phyloP scores from a whole-genome alignment of 2,113 vertebrate species.

The Perca fluviatilis region DNA sequence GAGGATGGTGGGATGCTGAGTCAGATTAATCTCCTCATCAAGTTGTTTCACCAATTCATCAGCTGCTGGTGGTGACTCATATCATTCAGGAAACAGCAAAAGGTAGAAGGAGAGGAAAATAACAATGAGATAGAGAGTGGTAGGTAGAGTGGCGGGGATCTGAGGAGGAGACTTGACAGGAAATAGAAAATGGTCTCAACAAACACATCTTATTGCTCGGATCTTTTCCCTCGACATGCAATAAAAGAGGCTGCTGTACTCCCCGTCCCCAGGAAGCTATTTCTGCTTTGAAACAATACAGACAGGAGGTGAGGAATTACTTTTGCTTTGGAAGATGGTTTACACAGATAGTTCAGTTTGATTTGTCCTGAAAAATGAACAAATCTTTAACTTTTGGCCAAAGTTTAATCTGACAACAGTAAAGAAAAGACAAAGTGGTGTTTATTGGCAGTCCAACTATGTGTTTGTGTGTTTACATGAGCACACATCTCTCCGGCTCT shows the following conservation, averaged over 20 bases:
- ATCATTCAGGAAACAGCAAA: constrained; percentile 5
- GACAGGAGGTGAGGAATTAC: not conserved
- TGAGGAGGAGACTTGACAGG: constrained; percentile 8
- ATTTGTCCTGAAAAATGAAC: not conserved
- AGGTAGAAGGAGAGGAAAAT: constrained; percentile 26
- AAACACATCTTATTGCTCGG: constrained; percentile 24
- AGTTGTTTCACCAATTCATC: constrained; percentile 58
- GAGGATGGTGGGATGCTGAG: constrained; percentile 31
- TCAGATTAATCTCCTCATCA: constrained; percentile 69
- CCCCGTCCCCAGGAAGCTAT: not conserved
- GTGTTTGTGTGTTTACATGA: not conserved
- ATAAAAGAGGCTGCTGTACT: constrained; percentile 16
- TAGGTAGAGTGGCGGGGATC: not conserved
- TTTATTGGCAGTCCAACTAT: not conserved
- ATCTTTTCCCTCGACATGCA: constrained; percentile 5
- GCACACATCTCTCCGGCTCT: constrained; percentile 26
- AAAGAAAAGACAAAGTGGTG: not conserved
- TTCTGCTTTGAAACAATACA: constrained; percentile 14
- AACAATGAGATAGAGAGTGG: constrained; percentile 7
- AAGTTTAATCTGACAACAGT: constrained; percentile 10
- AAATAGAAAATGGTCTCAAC: constrained; percentile 30
- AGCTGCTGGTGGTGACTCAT: constrained; percentile 62
- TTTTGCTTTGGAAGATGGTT: not conserved
- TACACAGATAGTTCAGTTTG: not conserved
- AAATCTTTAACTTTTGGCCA: constrained; percentile 19